Conservation (phyloP, 1,140 invertebrate genomes). For the Portunus trituberculatus region DNA sequence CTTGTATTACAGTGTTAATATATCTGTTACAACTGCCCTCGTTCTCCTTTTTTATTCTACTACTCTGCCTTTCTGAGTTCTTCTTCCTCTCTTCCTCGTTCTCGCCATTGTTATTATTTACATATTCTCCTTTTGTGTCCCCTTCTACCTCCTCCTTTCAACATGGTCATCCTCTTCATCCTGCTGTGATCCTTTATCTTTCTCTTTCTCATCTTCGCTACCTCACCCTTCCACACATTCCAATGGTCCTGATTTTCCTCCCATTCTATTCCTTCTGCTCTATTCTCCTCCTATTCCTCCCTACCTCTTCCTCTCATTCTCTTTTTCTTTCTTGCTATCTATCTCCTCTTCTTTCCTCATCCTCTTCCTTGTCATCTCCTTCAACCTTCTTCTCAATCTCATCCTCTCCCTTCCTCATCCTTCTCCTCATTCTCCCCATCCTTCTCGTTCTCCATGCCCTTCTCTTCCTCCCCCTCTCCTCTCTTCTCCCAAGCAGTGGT, state of each 20-base stretch:
- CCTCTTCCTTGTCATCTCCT: neutral
- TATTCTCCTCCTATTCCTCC: neutral
- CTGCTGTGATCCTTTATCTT: neutral
- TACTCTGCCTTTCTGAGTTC: no score
- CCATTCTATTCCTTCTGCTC: neutral
- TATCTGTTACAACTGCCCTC: no score
- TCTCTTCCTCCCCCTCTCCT: neutral
- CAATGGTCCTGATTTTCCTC: neutral
- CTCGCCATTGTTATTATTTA: neutral
- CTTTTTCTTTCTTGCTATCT: neutral
- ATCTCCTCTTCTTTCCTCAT: neutral
- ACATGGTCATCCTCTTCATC: neutral
- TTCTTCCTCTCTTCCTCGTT: neutral
- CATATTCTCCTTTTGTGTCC: neutral
- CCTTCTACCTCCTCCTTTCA: neutral
- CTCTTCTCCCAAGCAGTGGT: neutral
- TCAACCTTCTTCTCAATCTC: neutral
- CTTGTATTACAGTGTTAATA: no score
- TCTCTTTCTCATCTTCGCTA: neutral
- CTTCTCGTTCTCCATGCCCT: neutral
- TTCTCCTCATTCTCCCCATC: no score
- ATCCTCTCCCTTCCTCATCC: neutral
- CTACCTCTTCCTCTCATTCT: neutral
- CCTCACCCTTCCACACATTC: neutral
- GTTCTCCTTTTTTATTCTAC: no score